phyloP scores from a whole-genome alignment of 2,113 vertebrate species.

The Orientallactaga bullata region DNA sequence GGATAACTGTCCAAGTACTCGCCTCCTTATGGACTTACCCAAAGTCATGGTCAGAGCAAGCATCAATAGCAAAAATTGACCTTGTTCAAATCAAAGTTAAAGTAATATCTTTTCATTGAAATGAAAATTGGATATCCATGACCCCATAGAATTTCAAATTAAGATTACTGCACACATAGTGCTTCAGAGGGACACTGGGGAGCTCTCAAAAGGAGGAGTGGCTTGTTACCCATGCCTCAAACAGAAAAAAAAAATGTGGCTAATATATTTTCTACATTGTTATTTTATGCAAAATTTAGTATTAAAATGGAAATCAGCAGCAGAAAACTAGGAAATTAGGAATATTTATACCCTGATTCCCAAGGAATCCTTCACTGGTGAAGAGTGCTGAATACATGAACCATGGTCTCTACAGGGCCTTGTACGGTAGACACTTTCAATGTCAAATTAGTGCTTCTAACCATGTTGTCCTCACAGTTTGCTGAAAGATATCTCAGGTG shows the following conservation, averaged over 20 bases:
- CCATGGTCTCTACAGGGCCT: neutral
- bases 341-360: neutral
- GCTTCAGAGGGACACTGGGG: neutral
- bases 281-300: neutral
- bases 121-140: constrained; percentile 26
- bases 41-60: neutral
- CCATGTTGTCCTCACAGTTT: neutral
- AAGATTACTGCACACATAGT: neutral
- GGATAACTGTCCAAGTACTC: neutral
- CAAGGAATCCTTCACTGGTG: neutral
- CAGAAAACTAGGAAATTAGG: neutral
- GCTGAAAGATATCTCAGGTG: neutral
- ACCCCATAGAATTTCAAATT: constrained; percentile 37
- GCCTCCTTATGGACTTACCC: neutral
- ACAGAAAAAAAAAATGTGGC: neutral
- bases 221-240: neutral
- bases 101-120: constrained; percentile 8
- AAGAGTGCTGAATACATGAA: fast-evolving
- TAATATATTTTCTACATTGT: neutral
- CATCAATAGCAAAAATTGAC: neutral
- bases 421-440: neutral
- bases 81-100: constrained; percentile 14
- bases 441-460: neutral
- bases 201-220: fast-evolving
- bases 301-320: neutral